Percentiles rank a stretch among this genome's conserved stretches.
Evolutionary conservation across 2,888 invertebrate genomes (phyloP).

Genomic region (Heterodera filipjevi): DNA sequence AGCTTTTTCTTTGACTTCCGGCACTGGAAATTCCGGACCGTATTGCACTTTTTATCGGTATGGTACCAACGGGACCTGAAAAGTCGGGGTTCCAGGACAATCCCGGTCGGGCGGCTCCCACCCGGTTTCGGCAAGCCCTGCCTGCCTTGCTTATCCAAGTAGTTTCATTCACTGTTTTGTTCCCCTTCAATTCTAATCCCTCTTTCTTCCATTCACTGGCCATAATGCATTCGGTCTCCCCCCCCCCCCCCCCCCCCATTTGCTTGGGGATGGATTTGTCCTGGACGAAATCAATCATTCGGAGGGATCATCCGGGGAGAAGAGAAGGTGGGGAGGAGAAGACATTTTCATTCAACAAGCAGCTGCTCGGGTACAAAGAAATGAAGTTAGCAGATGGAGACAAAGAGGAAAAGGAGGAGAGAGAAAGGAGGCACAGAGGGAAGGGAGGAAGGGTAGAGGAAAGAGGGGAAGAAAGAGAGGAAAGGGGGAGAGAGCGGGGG

Average conservation of each 20-base stretch:
- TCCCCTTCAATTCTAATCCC: no score
- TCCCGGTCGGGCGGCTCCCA: no score
- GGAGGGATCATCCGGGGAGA: background rate
- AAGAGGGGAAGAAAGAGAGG: no score
- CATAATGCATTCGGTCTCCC: background rate
- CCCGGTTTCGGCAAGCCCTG: no score
- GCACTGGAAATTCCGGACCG: no score
- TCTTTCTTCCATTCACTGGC: background rate
- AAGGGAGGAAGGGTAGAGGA: background rate
- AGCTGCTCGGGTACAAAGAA: background rate
- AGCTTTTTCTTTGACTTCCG: no score
- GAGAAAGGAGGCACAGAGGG: background rate
- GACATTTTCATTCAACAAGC: background rate
- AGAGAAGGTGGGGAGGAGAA: background rate
- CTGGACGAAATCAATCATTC: conserved; percentile 3
- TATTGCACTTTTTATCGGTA: no score
- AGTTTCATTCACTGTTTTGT: background rate
- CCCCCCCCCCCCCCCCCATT: background rate
- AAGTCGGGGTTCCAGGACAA: no score
- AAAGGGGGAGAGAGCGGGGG: background rate
- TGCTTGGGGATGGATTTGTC: background rate
- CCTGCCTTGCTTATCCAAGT: no score
- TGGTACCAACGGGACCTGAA: no score
- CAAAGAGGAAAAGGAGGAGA: background rate
- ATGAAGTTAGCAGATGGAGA: background rate